phyloP scores from a whole-genome alignment of 2,888 invertebrate genomes.

The Eupithecia exiguata region DNA sequence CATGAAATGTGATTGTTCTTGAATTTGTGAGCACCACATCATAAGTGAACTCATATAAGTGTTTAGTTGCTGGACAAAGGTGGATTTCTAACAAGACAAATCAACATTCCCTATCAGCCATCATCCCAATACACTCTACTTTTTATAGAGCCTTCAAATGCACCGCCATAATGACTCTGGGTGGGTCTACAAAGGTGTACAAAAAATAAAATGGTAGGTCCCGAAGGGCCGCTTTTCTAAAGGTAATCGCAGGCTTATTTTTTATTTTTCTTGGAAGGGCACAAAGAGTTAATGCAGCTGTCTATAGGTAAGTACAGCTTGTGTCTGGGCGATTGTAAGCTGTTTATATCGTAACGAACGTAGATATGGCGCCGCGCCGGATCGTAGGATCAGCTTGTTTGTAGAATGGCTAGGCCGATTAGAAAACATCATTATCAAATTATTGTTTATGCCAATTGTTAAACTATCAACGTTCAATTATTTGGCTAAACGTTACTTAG shows the following conservation, averaged over 20 bases:
- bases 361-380: neutral
- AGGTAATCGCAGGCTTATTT: slow-evolving; percentile 70
- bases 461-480: neutral
- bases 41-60: no score
- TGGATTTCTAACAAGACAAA: slow-evolving; percentile 28
- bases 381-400: no score
- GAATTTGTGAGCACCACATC: neutral
- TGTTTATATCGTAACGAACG: slow-evolving; percentile 18
- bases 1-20: neutral
- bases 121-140: slow-evolving; percentile 55
- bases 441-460: no score
- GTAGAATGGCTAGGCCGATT: no score
- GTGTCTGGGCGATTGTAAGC: slow-evolving; percentile 49
- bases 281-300: slow-evolving; percentile 78
- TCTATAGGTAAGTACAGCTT: slow-evolving; percentile 61
- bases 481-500: no score
- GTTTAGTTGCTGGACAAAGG: neutral
- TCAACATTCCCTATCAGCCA: slow-evolving; percentile 57
- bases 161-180: slow-evolving; percentile 66
- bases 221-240: slow-evolving; percentile 69
- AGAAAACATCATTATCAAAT: no score
- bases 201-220: slow-evolving; percentile 53
- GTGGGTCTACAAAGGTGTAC: slow-evolving; percentile 64
- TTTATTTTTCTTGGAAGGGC: slow-evolving; percentile 68
- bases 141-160: slow-evolving; percentile 67